Conservation (phyloP, 2,797 vertebrate species). For the Sarcoramphus papa region DNA sequence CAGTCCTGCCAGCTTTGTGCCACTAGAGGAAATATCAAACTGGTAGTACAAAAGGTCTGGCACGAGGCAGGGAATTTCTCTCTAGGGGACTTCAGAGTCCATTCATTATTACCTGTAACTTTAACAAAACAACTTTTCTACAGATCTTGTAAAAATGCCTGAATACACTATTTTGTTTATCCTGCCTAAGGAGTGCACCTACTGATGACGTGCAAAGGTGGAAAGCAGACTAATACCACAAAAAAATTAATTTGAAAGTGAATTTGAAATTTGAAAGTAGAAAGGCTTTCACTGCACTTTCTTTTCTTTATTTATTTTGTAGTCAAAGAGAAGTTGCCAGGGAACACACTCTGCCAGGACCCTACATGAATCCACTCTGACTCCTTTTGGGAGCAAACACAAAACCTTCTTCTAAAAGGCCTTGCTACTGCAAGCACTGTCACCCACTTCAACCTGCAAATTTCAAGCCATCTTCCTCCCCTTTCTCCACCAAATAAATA, state of each 20-base stretch:
- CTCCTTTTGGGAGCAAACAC: background rate
- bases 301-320: background rate
- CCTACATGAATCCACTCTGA: background rate
- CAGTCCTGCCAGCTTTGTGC: background rate
- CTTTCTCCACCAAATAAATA: background rate
- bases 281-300: background rate
- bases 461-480: background rate
- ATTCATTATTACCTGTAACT: constrained; percentile 15
- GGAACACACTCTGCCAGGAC: constrained; percentile 3
- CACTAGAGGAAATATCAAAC: background rate
- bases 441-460: background rate
- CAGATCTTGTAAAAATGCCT: background rate
- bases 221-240: background rate
- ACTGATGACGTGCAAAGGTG: background rate
- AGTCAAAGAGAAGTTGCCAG: constrained; percentile 41
- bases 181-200: background rate
- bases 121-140: background rate
- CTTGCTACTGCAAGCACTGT: background rate
- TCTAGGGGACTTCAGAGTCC: background rate
- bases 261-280: background rate
- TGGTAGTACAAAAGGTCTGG: background rate
- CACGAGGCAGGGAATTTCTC: background rate
- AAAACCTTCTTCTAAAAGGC: background rate
- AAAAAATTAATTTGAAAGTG: background rate
- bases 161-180: background rate